Evolutionary conservation across 2,888 invertebrate species (phyloP), one percentile per base, ranked within the genome.

Genomic region (Noctua fimbriata): DNA sequence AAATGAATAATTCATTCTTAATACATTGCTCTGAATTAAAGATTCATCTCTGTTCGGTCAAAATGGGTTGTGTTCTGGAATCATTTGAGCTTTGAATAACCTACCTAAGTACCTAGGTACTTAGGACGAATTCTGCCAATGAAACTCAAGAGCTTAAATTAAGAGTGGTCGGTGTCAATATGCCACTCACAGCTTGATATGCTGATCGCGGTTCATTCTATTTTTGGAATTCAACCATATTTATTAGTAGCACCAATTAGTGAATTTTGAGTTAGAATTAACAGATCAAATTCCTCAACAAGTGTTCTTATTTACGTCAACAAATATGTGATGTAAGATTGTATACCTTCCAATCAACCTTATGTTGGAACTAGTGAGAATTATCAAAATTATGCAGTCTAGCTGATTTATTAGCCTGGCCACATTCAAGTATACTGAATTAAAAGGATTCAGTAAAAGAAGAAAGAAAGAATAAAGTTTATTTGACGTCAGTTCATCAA

Each of bases 1-100:
- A 80, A 21, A 52, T 82, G 49, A 70, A 84, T 79, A 24, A 79
- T 70, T 79, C 32, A 85, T 66, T 41, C 9, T 5, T 32, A 16
- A 69, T 47, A 78, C 63, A 60, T 41, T 44, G 63, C 32, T 21
- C n/a, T 79, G 14, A 32, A 84, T 78, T 78, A 65, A 79, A 69
- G 14, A 58, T 69, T 79, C 58, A 70, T 79, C 7, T 66, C 16
- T 2, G 32, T n/a, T 77, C 36, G n/a, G 32, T 36, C 28, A 41
- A 47, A 83, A 12, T 21, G 76, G 65, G 66, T 41, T 49, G 9
- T 14, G 18, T 32, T 83, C 32, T 16, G 28, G 47, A 2, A 21
- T 66, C 24, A 58, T 76, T 82, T 47, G n/a, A 41, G 24, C 6
- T 76, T 76, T 49, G 10, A 55, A 32, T 72, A 41, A 21, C 21